Conservation (phyloP, 2,113 vertebrate genomes). For the Burhinus bistriatus region DNA sequence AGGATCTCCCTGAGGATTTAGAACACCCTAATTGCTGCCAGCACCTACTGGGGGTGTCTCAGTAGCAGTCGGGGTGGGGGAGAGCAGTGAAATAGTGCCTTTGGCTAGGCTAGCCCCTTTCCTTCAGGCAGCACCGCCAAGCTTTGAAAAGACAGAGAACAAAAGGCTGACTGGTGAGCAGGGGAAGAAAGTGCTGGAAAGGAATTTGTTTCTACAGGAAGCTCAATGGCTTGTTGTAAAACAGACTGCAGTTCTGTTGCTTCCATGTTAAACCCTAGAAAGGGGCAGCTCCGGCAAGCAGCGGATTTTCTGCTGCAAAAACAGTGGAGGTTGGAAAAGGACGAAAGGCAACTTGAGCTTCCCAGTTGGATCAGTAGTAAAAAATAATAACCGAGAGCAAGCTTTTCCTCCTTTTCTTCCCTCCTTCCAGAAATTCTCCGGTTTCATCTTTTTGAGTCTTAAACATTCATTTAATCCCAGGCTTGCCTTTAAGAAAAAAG, state of each 20-base stretch:
- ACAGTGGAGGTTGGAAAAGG: background rate
- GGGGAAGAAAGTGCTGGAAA: slow-evolving; percentile 50
- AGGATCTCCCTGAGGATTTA: slow-evolving; percentile 40
- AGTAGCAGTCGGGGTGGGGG: background rate
- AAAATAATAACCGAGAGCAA: background rate
- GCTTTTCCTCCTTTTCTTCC: background rate
- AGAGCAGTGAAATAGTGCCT: background rate
- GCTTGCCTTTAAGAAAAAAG: slow-evolving; percentile 58
- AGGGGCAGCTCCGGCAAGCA: slow-evolving; percentile 11
- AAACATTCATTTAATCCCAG: slow-evolving; percentile 63
- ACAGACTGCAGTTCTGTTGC: slow-evolving; percentile 40
- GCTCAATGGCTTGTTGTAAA: slow-evolving; percentile 48
- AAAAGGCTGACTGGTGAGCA: slow-evolving; percentile 30
- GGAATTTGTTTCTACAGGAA: slow-evolving; percentile 65
- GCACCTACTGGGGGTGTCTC: slow-evolving; percentile 11
- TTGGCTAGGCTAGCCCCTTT: slow-evolving; percentile 25
- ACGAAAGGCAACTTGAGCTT: background rate
- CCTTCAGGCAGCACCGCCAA: slow-evolving; percentile 41
- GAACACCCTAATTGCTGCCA: slow-evolving; percentile 47
- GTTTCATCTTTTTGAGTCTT: slow-evolving; percentile 48
- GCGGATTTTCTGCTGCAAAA: slow-evolving; percentile 10
- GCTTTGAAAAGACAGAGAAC: slow-evolving; percentile 59
- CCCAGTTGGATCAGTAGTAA: background rate
- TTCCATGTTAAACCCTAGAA: slow-evolving; percentile 21
- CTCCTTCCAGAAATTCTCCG: slow-evolving; percentile 52